phyloP scores from a whole-genome alignment of 64 coral and sea anemone species.

The Actinia tenebrosa region DNA sequence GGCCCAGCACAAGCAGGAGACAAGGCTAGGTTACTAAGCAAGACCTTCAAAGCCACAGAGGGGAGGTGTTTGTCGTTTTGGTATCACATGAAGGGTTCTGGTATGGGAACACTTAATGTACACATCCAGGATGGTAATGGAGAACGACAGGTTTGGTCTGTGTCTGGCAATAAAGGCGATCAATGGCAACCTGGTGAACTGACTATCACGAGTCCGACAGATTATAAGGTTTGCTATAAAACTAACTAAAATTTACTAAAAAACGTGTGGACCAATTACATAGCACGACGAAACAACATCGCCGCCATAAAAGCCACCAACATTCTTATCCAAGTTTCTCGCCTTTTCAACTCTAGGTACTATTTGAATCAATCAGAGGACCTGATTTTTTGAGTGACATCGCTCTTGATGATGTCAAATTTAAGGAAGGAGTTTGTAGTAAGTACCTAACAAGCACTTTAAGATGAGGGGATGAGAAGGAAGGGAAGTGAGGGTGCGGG shows the following conservation, averaged over 20 bases:
- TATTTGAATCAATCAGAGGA: conserved; percentile 42
- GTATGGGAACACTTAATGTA: conserved; percentile 37
- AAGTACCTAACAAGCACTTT: not conserved
- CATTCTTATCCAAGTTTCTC: too few relatives aligned
- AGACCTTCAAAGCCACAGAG: conserved; percentile 19
- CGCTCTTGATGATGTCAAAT: conserved; percentile 35
- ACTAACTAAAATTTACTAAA: too few relatives aligned
- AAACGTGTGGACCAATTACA: too few relatives aligned
- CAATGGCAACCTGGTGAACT: conserved; percentile 28
- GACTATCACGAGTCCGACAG: not conserved
- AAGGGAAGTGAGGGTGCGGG: too few relatives aligned
- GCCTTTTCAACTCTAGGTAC: not conserved
- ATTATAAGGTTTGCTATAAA: conserved; percentile 17
- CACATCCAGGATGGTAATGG: not conserved
- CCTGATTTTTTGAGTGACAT: not conserved
- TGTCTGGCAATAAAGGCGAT: conserved; percentile 40
- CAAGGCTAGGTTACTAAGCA: conserved; percentile 27
- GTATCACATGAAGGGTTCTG: conserved; percentile 48
- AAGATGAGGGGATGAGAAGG: too few relatives aligned
- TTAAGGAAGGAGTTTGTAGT: conserved; percentile 22
- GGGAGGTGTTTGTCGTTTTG: conserved; percentile 46
- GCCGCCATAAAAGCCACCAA: too few relatives aligned
- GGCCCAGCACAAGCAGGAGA: not conserved
- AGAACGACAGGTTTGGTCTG: not conserved
- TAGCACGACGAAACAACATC: too few relatives aligned